These are phyloP conservation scores for Macaca nemestrina DNA, from an alignment of 2,113 vertebrate species.

Conservation along the genomic window DNA sequence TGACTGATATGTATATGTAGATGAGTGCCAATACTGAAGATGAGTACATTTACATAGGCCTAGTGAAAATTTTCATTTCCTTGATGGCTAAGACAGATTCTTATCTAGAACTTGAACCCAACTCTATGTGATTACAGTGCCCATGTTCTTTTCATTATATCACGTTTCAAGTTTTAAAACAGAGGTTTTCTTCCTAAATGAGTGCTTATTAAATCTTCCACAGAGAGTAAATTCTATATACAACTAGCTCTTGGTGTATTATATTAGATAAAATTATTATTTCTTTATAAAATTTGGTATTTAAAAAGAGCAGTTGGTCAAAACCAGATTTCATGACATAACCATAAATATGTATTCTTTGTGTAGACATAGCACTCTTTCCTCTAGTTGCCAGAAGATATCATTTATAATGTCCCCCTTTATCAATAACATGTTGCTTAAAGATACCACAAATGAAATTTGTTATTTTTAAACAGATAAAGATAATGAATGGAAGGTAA, in stretches of 20 bases:
- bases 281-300: slow-evolving; percentile 15
- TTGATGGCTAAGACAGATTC: background rate
- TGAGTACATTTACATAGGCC: background rate
- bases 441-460: background rate
- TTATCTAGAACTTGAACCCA: background rate
- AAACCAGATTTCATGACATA: slow-evolving; percentile 3
- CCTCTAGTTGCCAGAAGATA: background rate
- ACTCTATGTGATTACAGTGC: background rate
- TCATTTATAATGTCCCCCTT: background rate
- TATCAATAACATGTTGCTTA: background rate
- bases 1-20: background rate
- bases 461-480: background rate
- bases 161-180: slow-evolving; percentile 5
- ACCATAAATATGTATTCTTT: background rate
- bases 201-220: background rate
- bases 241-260: background rate
- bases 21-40: background rate
- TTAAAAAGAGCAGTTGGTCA: background rate
- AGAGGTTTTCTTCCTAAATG: background rate
- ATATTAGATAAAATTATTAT: background rate
- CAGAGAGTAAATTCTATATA: background rate
- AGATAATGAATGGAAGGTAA: slow-evolving; percentile 1
- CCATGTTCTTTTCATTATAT: background rate
- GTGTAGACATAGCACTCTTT: background rate
- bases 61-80: background rate